These are phyloP conservation scores for Calypte anna DNA, from an alignment of 2,113 vertebrate genomes.

Conservation along the genomic window DNA sequence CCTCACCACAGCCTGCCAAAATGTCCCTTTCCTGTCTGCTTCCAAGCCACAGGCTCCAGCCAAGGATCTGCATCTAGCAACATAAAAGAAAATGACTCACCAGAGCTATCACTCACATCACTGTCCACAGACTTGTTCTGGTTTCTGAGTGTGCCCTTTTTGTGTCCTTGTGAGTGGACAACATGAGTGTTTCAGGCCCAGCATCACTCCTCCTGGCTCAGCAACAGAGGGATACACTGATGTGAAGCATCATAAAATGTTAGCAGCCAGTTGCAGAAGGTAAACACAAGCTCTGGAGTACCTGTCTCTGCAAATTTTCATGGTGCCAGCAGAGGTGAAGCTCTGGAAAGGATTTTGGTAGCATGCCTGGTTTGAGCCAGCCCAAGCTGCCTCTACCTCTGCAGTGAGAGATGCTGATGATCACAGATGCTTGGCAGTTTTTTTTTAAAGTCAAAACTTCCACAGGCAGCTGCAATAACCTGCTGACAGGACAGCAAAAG, in stretches of 20 bases:
- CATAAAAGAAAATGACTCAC: background rate
- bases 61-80: background rate
- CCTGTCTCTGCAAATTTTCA: background rate
- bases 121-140: fast-evolving
- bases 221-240: fast-evolving
- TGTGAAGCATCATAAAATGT: background rate
- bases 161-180: background rate
- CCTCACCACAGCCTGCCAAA: background rate
- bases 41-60: background rate
- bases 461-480: background rate
- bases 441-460: background rate
- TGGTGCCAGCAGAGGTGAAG: background rate
- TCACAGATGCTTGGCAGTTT: background rate
- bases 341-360: background rate
- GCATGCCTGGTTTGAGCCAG: background rate
- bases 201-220: background rate
- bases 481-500: background rate
- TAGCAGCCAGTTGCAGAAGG: background rate
- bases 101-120: background rate
- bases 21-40: background rate
- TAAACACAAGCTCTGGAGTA: background rate
- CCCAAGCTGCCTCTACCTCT: background rate
- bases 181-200: fast-evolving
- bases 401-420: background rate
- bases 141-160: background rate